Evolutionary conservation across 2,113 vertebrate species (phyloP), one percentile per base, ranked within the genome.

Genomic region (Cairina moschata): DNA sequence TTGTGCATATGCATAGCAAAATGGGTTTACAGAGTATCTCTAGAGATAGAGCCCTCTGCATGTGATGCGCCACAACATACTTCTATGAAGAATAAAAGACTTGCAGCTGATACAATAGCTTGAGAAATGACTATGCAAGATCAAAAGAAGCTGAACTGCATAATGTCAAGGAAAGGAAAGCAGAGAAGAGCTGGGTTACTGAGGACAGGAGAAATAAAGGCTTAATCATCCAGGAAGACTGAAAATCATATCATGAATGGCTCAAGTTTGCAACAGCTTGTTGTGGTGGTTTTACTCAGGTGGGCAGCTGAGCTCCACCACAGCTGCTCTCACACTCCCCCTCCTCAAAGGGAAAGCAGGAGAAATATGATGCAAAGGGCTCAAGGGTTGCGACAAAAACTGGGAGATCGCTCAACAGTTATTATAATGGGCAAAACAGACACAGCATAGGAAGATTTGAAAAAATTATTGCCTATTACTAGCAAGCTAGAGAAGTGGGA

Each of bases 91-190:
- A 94, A 95, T 80, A 95, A 93, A 95, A 92, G 91, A 40, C 54
- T 82, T 1, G 0, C 31, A 71, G 82, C 58, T 90, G 84, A 73
- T 85, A 95, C 67, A 94, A 82, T 88, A 90, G 81, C 82, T 83
- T 54, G 63, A 94, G 93, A 95, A 95, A 95, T 83, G 1, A 67
- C 90, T 94, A 88, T 66, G 92, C 75, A 83, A 80, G 87, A 92
- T 91, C 63, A 93, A 95, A 94, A 87, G 74, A 67, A 77, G 59
- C 63, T 91, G 91, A 94, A 89, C 86, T 87, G 66, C 38, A 50
- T 79, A 79, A 82, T 90, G 87, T 89, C 92, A 93, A 91, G 80
- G 89, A 93, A 95, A 78, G 69, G 74, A 86, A 93, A 92, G 74
- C 65, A 91, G 44, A 82, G 78, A 76, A 83, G 74, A 85, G 62